These are phyloP conservation scores for Atherinomorus stipes DNA, from an alignment of 2,113 vertebrate genomes.

Conservation along the genomic window DNA sequence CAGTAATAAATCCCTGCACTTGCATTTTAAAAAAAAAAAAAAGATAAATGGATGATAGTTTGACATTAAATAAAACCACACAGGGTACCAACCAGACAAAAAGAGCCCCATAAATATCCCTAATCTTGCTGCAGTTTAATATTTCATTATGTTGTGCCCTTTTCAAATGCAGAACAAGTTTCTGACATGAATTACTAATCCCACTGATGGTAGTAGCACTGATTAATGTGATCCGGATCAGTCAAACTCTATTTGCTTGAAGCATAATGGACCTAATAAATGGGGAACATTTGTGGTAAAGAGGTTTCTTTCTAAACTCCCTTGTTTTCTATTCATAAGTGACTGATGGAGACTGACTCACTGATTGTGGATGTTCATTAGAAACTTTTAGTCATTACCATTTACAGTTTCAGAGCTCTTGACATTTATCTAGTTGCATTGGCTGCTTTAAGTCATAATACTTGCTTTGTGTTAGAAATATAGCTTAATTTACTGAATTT, in stretches of 20 bases:
- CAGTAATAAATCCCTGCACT: constrained; percentile 36
- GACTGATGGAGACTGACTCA: no score
- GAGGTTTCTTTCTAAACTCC: not conserved
- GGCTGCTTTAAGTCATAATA: not conserved
- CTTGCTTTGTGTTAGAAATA: constrained; percentile 10
- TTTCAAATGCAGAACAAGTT: constrained; percentile 64
- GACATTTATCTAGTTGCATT: not conserved
- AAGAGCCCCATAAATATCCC: constrained; percentile 26
- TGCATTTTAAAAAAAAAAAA: constrained; percentile 33
- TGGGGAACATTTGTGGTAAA: constrained; percentile 2
- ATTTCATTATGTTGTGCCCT: constrained; percentile 52
- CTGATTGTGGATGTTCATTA: not conserved
- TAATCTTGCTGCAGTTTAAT: constrained; percentile 55
- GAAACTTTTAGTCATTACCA: not conserved
- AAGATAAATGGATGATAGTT: constrained; percentile 32
- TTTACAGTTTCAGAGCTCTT: not conserved
- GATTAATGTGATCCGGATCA: constrained; percentile 56
- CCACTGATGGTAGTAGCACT: constrained; percentile 32
- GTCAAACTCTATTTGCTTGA: constrained; percentile 50
- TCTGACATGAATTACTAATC: constrained; percentile 61
- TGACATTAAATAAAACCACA: constrained; percentile 32
- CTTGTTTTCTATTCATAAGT: not conserved
- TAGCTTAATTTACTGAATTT: not conserved
- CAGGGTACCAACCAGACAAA: constrained; percentile 1
- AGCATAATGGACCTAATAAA: constrained; percentile 19